Base-by-base conservation (phyloP, 2,113 vertebrate species). In the Neodontobutis hainanensis region DNA sequence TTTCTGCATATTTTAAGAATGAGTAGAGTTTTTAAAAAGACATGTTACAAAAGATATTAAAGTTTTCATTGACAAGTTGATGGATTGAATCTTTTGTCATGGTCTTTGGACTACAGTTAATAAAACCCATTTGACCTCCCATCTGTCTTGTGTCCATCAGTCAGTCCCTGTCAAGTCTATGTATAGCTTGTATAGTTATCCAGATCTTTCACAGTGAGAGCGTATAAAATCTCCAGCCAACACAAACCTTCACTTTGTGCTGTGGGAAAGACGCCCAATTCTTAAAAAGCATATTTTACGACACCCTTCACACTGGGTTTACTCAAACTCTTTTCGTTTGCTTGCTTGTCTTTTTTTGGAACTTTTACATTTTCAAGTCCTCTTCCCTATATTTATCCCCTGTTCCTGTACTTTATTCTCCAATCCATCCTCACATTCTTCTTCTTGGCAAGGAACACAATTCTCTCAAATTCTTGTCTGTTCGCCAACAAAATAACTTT, bases 321-420 rank as follows among this genome's bases (percentile, higher is more conserved):
- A 65, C 44, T 51, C 72, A 69, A 4, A 35, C 40, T 70, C 35
- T 68, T 78, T 50, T 59, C 10, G 48, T n/a, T 65, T 61, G 34
- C 70, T 57, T 11, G 45, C 11, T 45, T 61, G 27, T 55, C 55
- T 8, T 58, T 51, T 50, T 65, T 49, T 56, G 8, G 16, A 7
- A 65, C 50, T 40, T 89, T 75, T 82, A 27, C 64, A 72, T 72
- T 86, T 83, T 84, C 85, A 80, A 68, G 34, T 70, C 58, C 35
- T 71, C 73, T 44, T 63, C 55, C 50, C 45, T 74, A 35, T 34
- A 45, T 79, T 74, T 55, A 75, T 81, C 58, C 55, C 19, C 11
- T 52, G 16, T 11, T 51, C 32, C 7, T 60, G 38, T 19, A 8
- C 53, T 67, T 53, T 64, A 7, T 45, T 67, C 49, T 15, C 8